These are phyloP conservation scores for Grallaria varia DNA, from an alignment of 2,113 vertebrate genomes.

Conservation along the genomic window DNA sequence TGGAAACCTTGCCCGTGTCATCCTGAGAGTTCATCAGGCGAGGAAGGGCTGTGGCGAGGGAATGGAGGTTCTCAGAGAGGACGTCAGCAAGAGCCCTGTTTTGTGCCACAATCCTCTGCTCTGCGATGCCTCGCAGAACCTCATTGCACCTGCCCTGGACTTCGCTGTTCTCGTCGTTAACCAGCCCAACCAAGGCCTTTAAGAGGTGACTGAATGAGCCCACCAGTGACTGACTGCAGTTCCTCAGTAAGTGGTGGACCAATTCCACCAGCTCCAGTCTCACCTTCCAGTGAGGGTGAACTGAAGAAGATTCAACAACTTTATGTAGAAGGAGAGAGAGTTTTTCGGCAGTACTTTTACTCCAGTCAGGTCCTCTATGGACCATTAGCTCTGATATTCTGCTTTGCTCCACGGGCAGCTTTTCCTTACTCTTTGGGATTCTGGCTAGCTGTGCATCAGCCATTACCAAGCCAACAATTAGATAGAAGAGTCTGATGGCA, in stretches of 20 bases:
- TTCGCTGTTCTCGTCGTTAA: slow-evolving; percentile 82
- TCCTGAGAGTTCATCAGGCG: slow-evolving; percentile 89
- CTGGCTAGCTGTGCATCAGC: slow-evolving; percentile 81
- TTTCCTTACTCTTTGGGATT: slow-evolving; percentile 15
- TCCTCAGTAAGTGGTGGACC: slow-evolving; percentile 75
- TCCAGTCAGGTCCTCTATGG: slow-evolving; percentile 81
- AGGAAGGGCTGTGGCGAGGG: slow-evolving; percentile 85
- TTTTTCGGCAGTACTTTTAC: slow-evolving; percentile 77
- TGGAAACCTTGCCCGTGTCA: slow-evolving; percentile 85
- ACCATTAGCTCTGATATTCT: slow-evolving; percentile 79
- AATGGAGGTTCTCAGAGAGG: slow-evolving; percentile 89
- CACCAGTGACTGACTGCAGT: slow-evolving; percentile 79
- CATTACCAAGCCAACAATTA: slow-evolving; percentile 79
- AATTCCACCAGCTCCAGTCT: slow-evolving; percentile 82
- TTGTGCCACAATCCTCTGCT: slow-evolving; percentile 62
- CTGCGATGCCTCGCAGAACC: slow-evolving; percentile 72
- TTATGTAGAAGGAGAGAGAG: slow-evolving; percentile 81
- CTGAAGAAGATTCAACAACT: slow-evolving; percentile 78
- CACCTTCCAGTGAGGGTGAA: slow-evolving; percentile 92
- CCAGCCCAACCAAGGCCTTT: slow-evolving; percentile 84
- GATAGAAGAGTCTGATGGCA: slow-evolving; percentile 84
- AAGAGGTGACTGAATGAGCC: slow-evolving; percentile 79
- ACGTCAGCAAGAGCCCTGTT: slow-evolving; percentile 79
- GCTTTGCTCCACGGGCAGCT: slow-evolving; percentile 41
- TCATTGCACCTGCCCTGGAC: slow-evolving; percentile 75